Percentiles rank a stretch among this genome's conserved stretches.
Evolutionary conservation across 2,888 invertebrate genomes (phyloP).

Genomic region (Parnassius glacialis): DNA sequence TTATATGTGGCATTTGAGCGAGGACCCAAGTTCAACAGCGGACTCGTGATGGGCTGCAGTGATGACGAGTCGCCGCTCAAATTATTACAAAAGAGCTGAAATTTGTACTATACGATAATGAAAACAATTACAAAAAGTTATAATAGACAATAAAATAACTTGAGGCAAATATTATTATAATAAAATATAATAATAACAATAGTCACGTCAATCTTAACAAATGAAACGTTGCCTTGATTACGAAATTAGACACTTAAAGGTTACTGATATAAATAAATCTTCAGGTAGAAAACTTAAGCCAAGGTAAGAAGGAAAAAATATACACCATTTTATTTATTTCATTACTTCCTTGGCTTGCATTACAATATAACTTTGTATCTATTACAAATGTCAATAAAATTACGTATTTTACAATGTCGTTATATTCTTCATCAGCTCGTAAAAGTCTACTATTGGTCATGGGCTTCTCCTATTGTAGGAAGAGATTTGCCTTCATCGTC

Average conservation of each 20-base stretch:
- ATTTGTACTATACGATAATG: too few relatives aligned
- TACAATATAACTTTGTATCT: not conserved
- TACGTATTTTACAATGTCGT: not conserved
- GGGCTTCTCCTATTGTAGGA: too few relatives aligned
- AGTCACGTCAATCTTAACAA: slow-evolving; percentile 16
- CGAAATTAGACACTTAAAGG: slow-evolving; percentile 8
- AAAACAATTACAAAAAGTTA: too few relatives aligned
- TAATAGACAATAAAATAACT: too few relatives aligned
- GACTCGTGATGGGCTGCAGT: too few relatives aligned
- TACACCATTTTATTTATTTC: not conserved
- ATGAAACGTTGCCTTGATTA: not conserved
- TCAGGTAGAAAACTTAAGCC: slow-evolving; percentile 2
- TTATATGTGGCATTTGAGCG: too few relatives aligned
- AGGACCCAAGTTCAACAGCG: too few relatives aligned
- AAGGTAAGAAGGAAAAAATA: slow-evolving; percentile 2
- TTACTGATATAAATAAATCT: slow-evolving; percentile 1
- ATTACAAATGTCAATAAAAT: not conserved
- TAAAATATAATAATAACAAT: slow-evolving; percentile 5
- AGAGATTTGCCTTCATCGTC: too few relatives aligned
- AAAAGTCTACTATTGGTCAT: not conserved
- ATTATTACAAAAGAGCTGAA: too few relatives aligned
- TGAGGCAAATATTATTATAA: too few relatives aligned
- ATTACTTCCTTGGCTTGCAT: slow-evolving; percentile 1
- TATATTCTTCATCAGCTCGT: not conserved
- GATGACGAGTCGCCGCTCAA: too few relatives aligned